Percentiles rank a stretch among this genome's conserved stretches.
Evolutionary conservation across 2,888 invertebrate genomes (phyloP).

Genomic region (Alcis repandata): DNA sequence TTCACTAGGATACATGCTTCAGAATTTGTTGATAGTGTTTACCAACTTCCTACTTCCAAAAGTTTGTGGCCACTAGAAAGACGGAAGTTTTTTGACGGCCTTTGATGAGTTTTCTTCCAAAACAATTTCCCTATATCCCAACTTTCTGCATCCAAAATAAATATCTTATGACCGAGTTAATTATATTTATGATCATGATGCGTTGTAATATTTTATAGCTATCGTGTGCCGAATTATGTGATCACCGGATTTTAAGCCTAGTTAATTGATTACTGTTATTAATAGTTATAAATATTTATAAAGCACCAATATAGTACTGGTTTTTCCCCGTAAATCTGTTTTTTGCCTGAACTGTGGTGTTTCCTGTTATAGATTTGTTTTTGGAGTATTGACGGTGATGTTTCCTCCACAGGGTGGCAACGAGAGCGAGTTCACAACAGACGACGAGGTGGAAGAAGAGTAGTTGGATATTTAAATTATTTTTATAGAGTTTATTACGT

Average conservation of each 20-base stretch:
- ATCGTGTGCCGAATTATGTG: neutral
- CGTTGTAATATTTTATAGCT: neutral
- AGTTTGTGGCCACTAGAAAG: no score
- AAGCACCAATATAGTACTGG: neutral
- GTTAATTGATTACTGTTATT: neutral
- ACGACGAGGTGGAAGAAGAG: constrained; percentile 88
- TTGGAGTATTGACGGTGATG: neutral
- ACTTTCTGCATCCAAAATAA: neutral
- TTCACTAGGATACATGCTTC: neutral
- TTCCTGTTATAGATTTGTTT: neutral
- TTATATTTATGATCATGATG: constrained; percentile 5
- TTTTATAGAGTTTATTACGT: constrained; percentile 84
- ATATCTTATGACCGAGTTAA: neutral
- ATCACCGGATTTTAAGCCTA: neutral
- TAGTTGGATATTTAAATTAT: constrained; percentile 78
- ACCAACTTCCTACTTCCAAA: neutral
- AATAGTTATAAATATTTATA: neutral
- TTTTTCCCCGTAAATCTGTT: neutral
- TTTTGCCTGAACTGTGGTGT: neutral
- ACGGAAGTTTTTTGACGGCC: no score
- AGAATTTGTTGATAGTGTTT: neutral
- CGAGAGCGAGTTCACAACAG: constrained; percentile 89
- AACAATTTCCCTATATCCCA: no score
- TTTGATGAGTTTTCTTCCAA: no score
- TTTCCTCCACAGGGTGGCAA: constrained; percentile 80